phyloP scores from a whole-genome alignment of 2,113 vertebrate genomes.

The Apistogramma diplotaenia region DNA sequence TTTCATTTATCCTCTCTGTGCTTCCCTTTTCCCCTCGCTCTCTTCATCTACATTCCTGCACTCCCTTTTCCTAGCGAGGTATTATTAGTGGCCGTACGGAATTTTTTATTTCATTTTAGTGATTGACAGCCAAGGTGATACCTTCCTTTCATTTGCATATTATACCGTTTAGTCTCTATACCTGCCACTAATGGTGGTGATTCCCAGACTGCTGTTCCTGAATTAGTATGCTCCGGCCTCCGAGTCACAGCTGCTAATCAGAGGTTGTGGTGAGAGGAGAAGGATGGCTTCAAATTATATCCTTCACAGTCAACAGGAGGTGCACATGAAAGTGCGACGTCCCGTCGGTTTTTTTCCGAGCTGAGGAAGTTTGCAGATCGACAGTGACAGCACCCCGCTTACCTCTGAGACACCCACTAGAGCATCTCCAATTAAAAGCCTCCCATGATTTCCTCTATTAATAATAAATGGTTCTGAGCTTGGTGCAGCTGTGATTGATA shows the following conservation, averaged over 20 bases:
- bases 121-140: conserved; percentile 71
- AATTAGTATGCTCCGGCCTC: conserved; percentile 75
- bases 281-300: conserved; percentile 77
- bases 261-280: conserved; percentile 60
- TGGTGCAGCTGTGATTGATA: conserved; percentile 48
- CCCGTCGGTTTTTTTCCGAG: conserved; percentile 62
- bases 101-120: conserved; percentile 62
- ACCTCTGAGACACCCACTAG: conserved; percentile 66
- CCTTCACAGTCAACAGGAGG: conserved; percentile 76
- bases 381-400: conserved; percentile 73
- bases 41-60: conserved; percentile 22
- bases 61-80: conserved; percentile 34
- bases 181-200: conserved; percentile 68
- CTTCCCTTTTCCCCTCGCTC: conserved; percentile 11
- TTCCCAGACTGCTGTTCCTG: conserved; percentile 69
- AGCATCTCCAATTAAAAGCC: conserved; percentile 76
- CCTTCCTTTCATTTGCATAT: conserved; percentile 71
- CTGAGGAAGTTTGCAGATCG: conserved; percentile 70
- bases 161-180: conserved; percentile 46
- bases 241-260: conserved; percentile 74
- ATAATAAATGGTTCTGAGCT: conserved; percentile 74
- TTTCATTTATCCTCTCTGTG: conserved; percentile 49
- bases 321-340: conserved; percentile 75
- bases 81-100: conserved; percentile 64
- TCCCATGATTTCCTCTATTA: conserved; percentile 76